phyloP scores from a whole-genome alignment of 2,888 invertebrate genomes.

The Cerceris ruficornis region DNA sequence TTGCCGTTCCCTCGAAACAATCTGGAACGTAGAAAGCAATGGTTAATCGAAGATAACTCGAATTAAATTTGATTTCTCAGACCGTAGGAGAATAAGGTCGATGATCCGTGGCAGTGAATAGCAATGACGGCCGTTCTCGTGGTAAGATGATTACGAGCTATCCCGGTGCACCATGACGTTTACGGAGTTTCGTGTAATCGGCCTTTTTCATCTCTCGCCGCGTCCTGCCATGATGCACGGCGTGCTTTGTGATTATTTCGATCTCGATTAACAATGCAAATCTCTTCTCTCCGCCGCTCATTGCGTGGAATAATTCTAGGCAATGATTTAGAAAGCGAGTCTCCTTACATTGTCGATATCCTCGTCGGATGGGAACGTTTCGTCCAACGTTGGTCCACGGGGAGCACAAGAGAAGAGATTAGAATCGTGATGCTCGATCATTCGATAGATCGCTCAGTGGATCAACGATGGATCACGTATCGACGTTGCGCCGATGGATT shows the following conservation, averaged over 20 bases:
- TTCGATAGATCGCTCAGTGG: constrained; percentile 48
- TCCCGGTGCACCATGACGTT: constrained; percentile 33
- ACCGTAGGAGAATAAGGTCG: constrained; percentile 46
- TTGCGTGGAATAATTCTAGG: constrained; percentile 71
- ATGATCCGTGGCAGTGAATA: constrained; percentile 43
- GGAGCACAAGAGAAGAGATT: constrained; percentile 44
- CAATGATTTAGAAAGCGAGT: constrained; percentile 76
- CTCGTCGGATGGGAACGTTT: constrained; percentile 58
- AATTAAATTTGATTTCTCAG: constrained; percentile 63
- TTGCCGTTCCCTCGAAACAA: constrained; percentile 36
- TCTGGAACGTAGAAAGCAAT: constrained; percentile 52
- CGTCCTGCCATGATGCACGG: constrained; percentile 17
- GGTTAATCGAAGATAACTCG: constrained; percentile 45
- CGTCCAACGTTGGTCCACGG: constrained; percentile 38
- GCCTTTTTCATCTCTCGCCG: constrained; percentile 45
- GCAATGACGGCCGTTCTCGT: constrained; percentile 33
- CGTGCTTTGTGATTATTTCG: constrained; percentile 67
- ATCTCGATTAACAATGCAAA: constrained; percentile 77
- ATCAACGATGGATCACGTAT: constrained; percentile 59
- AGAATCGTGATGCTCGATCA: constrained; percentile 56
- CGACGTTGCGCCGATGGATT: constrained; percentile 41
- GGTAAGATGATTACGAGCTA: constrained; percentile 42
- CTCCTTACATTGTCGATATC: constrained; percentile 43
- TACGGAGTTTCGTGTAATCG: constrained; percentile 53
- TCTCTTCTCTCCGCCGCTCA: constrained; percentile 57